A percentile compares a stretch with the other conserved stretches of the same genome.
Conservation (phyloP, 2,888 invertebrate genomes). For the Panzeria rudis region DNA sequence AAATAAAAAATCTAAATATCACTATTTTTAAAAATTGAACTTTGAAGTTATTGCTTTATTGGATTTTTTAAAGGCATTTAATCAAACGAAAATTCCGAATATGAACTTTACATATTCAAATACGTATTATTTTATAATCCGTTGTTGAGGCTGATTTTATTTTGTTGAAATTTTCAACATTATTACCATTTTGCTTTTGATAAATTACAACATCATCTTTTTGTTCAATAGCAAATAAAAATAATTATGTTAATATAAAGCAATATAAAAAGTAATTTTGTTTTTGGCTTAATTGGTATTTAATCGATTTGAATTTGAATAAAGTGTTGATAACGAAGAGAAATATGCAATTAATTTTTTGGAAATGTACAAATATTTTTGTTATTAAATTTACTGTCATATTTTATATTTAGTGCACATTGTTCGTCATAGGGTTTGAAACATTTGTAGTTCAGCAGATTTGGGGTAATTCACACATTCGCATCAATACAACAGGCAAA, state of each 20-base stretch:
- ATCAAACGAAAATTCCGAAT: background rate
- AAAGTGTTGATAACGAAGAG: background rate
- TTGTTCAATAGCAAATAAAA: background rate
- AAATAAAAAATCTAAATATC: too few species aligned
- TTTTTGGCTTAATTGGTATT: constrained; percentile 2
- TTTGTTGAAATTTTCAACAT: constrained; percentile 3
- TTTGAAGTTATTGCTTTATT: background rate
- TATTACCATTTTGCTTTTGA: background rate
- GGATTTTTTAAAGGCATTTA: background rate
- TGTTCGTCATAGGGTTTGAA: background rate
- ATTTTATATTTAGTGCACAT: background rate
- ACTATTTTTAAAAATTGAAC: background rate
- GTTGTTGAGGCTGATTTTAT: background rate
- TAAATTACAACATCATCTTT: constrained; percentile 13
- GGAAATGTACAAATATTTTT: background rate
- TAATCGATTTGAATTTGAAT: constrained; percentile 12
- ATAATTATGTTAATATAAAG: constrained; percentile 11
- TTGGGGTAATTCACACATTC: too few species aligned
- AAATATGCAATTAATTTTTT: background rate
- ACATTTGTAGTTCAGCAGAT: background rate
- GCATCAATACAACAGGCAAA: background rate
- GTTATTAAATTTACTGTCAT: background rate
- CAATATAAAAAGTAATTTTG: background rate
- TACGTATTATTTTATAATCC: background rate
- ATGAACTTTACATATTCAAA: background rate